A percentile compares a stretch with the other conserved stretches of the same genome.
phyloP scores from a whole-genome alignment of 2,888 invertebrate genomes.

The Pheosia tremula region DNA sequence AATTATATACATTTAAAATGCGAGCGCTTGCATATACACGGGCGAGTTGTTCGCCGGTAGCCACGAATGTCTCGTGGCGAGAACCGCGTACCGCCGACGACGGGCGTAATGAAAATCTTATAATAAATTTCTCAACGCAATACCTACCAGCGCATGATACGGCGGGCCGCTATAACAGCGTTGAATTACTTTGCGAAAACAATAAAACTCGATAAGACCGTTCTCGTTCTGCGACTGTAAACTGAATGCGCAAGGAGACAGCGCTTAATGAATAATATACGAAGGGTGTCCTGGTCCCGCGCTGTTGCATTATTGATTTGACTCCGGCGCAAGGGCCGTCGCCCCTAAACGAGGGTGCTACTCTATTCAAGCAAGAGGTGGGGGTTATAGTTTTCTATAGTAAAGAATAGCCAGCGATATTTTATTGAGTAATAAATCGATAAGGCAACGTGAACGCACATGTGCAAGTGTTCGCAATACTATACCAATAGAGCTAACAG shows the following conservation, averaged over 20 bases:
- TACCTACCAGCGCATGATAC: slow-evolving; percentile 80
- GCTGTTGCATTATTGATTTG: slow-evolving; percentile 67
- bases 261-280: slow-evolving; percentile 35
- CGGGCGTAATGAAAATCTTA: slow-evolving; percentile 61
- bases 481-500: slow-evolving; percentile 21
- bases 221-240: slow-evolving; percentile 49
- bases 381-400: slow-evolving; percentile 36
- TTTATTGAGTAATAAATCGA: slow-evolving; percentile 54
- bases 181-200: slow-evolving; percentile 77
- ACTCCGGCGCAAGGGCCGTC: slow-evolving; percentile 73
- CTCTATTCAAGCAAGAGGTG: slow-evolving; percentile 42
- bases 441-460: slow-evolving; percentile 46
- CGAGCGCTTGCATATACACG: slow-evolving; percentile 28
- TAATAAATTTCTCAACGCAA: slow-evolving; percentile 59
- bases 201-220: slow-evolving; percentile 79
- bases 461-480: slow-evolving; percentile 27
- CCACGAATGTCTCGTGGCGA: slow-evolving; percentile 31
- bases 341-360: slow-evolving; percentile 58
- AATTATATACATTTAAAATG: slow-evolving; percentile 22
- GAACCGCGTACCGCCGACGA: slow-evolving; percentile 49
- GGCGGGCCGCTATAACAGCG: slow-evolving; percentile 61
- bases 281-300: slow-evolving; percentile 50
- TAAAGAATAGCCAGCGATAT: slow-evolving; percentile 42
- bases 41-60: slow-evolving; percentile 24
- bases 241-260: slow-evolving; percentile 42